Evolutionary conservation across 2,888 invertebrate species (phyloP), one percentile per base, ranked within the genome.

Genomic region (Argynnis bischoffii): DNA sequence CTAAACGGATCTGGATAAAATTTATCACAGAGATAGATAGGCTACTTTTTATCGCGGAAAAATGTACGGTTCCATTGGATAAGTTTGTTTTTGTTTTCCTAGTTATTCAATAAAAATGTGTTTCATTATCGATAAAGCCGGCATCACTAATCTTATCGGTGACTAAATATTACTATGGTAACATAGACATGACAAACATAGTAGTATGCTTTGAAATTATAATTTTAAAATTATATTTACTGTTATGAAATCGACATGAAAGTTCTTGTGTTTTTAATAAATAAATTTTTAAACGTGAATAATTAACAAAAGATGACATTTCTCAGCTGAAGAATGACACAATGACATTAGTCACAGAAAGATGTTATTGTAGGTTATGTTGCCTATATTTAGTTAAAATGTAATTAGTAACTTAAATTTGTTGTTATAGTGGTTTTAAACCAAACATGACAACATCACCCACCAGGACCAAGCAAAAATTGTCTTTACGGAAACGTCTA

Each of bases 371-470:
- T 85, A 89, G 92, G 91, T 92, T 92, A 92, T 83, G 86, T 85
- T 89, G 82, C 80, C 81, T 84, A 78, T 84, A 85, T 84, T 87
- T 87, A 85, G 79, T 87, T 84, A 89, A 90, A 90, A 91, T 92
- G 90, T 89, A 88, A 91, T 92, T 86, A 85, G 78, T 91, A 89
- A 92, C 86, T 76, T 86, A 90, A 91, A 90, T 85, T 85, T 81
- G 74, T 80, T 74, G 81, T 85, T 80, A 77, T 78, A 77, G 78
- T 86, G 85, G 82, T 82, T 84, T 75, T 78, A 82, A 87, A 86
- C 83, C 82, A 84, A 90, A 82, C 75, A 92, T 92, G 92, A 89
- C 89, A 81, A 92, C 92, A 77, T 92, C 92, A 77, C 92, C 92
- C 69, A 90, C 87, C 67, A 90, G 88, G 81, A 75, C 86, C 75